These are phyloP conservation scores for Nineta flava DNA, from an alignment of 2,888 invertebrate genomes.

Conservation along the genomic window DNA sequence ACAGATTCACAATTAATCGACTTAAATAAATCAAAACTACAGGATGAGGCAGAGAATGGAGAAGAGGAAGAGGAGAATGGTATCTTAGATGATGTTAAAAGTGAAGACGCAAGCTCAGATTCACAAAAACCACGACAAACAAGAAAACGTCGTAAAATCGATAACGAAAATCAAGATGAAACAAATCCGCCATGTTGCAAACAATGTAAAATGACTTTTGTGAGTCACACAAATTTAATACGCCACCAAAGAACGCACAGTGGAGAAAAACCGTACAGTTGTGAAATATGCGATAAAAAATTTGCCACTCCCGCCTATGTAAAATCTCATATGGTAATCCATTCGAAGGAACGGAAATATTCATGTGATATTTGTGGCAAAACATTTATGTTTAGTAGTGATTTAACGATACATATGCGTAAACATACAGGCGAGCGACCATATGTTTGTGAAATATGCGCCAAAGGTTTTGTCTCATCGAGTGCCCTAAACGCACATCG, in stretches of 20 bases:
- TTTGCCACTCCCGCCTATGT: slow-evolving; percentile 6
- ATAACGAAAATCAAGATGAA: neutral
- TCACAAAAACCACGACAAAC: neutral
- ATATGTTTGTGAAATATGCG: slow-evolving; percentile 5
- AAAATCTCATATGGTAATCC: slow-evolving; percentile 5
- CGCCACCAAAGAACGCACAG: slow-evolving; percentile 4
- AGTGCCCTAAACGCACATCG: slow-evolving; percentile 6
- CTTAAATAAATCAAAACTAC: neutral
- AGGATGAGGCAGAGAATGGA: neutral
- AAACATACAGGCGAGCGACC: slow-evolving; percentile 7
- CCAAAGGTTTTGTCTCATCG: slow-evolving; percentile 5
- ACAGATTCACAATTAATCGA: neutral
- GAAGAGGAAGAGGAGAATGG: neutral
- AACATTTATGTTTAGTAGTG: slow-evolving; percentile 6
- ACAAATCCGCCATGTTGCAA: slow-evolving; percentile 1
- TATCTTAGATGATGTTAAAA: neutral
- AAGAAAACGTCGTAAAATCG: neutral
- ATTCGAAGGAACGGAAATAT: slow-evolving; percentile 3
- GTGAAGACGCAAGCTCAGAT: neutral
- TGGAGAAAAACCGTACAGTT: slow-evolving; percentile 5
- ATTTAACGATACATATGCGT: slow-evolving; percentile 5
- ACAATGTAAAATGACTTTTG: slow-evolving; percentile 4
- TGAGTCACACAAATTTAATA: slow-evolving; percentile 1
- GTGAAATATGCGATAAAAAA: slow-evolving; percentile 3
- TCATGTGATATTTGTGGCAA: slow-evolving; percentile 5